Conservation (phyloP, 92 coral and sea anemone species). For the Epizoanthus scotinus region DNA sequence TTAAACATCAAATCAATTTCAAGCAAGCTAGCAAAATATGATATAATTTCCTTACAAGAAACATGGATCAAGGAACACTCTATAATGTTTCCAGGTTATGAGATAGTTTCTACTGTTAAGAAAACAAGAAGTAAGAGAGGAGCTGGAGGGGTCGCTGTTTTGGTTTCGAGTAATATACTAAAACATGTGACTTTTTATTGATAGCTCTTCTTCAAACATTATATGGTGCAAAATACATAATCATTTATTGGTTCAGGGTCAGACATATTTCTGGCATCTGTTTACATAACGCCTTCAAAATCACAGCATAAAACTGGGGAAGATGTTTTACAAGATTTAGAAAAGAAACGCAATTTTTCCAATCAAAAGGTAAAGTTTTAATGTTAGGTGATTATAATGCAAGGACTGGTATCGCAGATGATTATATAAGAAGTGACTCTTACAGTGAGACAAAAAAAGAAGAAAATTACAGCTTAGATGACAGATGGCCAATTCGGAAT, state of each 20-base stretch:
- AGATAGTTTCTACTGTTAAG: neutral
- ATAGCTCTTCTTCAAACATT: neutral
- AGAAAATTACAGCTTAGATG: neutral
- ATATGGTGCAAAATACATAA: neutral
- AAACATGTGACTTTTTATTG: neutral
- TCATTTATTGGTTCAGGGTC: neutral
- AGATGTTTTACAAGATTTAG: neutral
- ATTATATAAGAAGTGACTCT: conserved; percentile 1
- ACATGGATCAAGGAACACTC: neutral
- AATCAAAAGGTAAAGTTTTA: neutral
- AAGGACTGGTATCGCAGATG: neutral
- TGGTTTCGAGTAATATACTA: neutral
- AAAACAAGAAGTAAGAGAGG: neutral
- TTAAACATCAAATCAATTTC: neutral
- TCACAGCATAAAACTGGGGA: neutral
- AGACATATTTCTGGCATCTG: neutral
- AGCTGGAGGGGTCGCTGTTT: neutral
- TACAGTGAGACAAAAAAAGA: neutral
- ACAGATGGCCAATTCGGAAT: conserved; percentile 11
- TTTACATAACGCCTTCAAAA: neutral
- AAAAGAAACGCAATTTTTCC: neutral
- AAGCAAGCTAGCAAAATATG: neutral
- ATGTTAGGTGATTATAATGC: conserved; percentile 21
- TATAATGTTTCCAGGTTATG: neutral
- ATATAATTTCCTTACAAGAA: neutral